Base-by-base conservation (phyloP, 2,888 invertebrate genomes). In the Balanococcus diminutus region DNA sequence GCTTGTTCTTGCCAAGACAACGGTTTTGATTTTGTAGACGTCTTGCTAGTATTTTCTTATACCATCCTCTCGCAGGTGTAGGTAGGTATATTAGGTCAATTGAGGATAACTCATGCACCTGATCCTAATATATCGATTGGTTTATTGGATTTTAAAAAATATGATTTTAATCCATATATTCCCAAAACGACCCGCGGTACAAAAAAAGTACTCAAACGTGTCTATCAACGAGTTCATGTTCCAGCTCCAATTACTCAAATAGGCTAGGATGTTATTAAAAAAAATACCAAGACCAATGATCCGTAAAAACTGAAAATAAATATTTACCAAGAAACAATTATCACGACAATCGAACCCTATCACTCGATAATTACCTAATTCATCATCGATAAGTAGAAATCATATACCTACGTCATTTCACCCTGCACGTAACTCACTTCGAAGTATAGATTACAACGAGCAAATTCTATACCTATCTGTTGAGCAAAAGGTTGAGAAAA, bases 21-120 rank as follows among this genome's bases (percentile, higher is more conserved):
- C 75, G 75, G 31, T 19, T 79, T 36, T 79, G 75, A 32, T 79
- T 79, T 79, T 19, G 67, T 67, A 67, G 67, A 67, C 67, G 67
- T 79, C 75, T 79, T 19, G 25, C 28, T 8, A 6, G 46, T 46
- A 46, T 46, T 11, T 72, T 32, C 16, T 32, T 72, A n/a, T n/a
- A 31, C 22, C 31, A 72, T 31, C 19, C 14, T 67, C 28, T 11
- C 28, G 67, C 67, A 67, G 67, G 67, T 67, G 67, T 67, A 67
- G 22, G 9, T 22, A 25, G 67, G 25, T 61, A 61, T 56, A 56
- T 56, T 56, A 11, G 67, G 67, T 67, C 67, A 67, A 16, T 67
- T 25, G 14, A 16, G 67, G 67, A 67, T 67, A 56, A 9, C 56
- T 56, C 22, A 22, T 56, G 22, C 14, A 14, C 56, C 19, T 56